Base-by-base conservation (phyloP, 2,113 vertebrate genomes). In the Calyptommatus sinebrachiatus region DNA sequence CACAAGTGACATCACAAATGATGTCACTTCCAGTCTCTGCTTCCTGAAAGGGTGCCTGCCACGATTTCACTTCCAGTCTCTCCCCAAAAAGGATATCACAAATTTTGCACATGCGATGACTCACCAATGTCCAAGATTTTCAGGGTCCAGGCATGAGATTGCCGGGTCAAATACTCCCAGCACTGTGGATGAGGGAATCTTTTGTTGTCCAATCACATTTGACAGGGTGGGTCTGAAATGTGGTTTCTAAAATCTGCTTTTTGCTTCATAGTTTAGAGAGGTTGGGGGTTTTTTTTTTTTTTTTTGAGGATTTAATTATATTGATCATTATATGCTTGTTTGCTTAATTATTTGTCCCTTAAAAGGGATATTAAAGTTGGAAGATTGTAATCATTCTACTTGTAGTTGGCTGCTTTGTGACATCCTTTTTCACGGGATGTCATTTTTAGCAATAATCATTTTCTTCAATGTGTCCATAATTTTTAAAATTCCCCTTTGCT, bases 381-480 rank as follows among this genome's bases (percentile, higher is more conserved):
- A 16, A 45, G 66, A 31, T 29, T 12, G n/a, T 65, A 48, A 21
- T 21, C 8, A 7, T 20, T 66, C 24, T n/a, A 9, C 10, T 6
- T 26, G 1, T 63, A 22, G 7, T 61, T 26, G 50, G 46, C 28
- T 57, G 45, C 4, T n/a, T 50, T 5, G 28, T 5, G 28, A 61
- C 24, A 4, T 10, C 21, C 2, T 7, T 78, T 71, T 60, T 57
- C 53, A 41, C 18, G 53, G 14, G 53, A 5, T 18, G 53, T 57
- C 16, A 57, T 57, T 57, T 57, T 57, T 57, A 16, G 53, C 26
- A 65, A 63, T 12, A 8, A 26, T 46, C 76, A 31, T 48, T 21
- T 68, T 76, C 48, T 84, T 88, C 41, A 80, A 2, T 18, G 29
- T 76, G 48, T 31, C 26, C 46, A 14, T 35, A 12, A 71, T 73